Evolutionary conservation across 2,113 vertebrate genomes (phyloP), one percentile per base, ranked within the genome.

Genomic region (Eulemur rufifrons): DNA sequence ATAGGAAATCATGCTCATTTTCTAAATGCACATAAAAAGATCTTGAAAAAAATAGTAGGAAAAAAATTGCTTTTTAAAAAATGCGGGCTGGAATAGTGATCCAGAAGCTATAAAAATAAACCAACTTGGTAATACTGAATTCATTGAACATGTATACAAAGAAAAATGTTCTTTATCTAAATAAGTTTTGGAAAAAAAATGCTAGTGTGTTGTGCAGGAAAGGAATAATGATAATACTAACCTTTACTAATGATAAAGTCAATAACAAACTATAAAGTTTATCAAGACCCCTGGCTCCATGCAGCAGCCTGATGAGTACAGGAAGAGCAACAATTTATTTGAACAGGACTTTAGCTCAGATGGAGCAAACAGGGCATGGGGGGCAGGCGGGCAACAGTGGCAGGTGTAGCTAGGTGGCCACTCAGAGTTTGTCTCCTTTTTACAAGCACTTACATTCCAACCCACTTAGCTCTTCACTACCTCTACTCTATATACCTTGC

Each of bases 211-310:
- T 85, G 32, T 73, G 32, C 3, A 86, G 61, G 39, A 86, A 84
- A 83, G 63, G 18, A 52, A 76, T 32, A 74, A 71, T 74, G 77
- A 61, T 25, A 59, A 34, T 39, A 59, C 6, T 73, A 86, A 86
- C 68, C 52, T 89, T 88, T 69, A 93, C 81, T 69, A 77, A 83
- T 68, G 90, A 87, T n/a, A 95, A 96, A 94, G 92, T 64, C 92
- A 86, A 3, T n/a, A 91, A 50, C 61, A 89, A 71, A 45, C 61
- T 21, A 52, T 12, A 64, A 76, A 39, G 42, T 83, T 52, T 82
- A 77, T 47, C 32, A 89, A 82, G 59, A 59, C 52, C 12, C 17
- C 59, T 27, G 23, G 73, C 45, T 85, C 54, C 56, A 27, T 32
- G 45, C 50, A 29, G 84, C 18, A 71, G 59, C 45, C 71, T 50